Evolutionary conservation across 2,797 vertebrate genomes (phyloP), one percentile per base, ranked within the genome.

Genomic region (Muscicapa comitata): DNA sequence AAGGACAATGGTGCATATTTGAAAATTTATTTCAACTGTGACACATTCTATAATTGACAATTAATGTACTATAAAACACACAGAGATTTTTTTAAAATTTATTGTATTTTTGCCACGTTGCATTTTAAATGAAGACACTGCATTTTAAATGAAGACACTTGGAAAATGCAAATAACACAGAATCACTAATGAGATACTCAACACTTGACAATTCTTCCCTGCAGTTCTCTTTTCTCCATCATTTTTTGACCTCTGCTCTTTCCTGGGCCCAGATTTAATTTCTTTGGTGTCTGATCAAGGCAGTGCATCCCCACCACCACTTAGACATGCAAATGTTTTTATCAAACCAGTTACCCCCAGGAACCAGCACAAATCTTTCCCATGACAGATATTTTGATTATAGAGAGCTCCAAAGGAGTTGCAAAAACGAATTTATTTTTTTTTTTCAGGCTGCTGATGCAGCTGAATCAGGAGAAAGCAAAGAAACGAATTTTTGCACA

Each of bases 11-110:
- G 11, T n/a, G 53, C 40, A 58, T 35, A 63, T 72, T 51, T 54
- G 50, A 59, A 75, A 38, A 58, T 96, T 97, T 96, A 96, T 96
- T 95, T 96, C 61, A 77, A 47, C 10, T 51, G 81, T 40, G 80
- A 53, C 35, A 25, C 0, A 0, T 21, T 10, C 66, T 26, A 4
- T 9, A 85, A 82, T 82, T 76, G 79, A 91, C 42, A 90, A 40
- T 53, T 35, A 35, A 82, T 7, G 11, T 10, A 35, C 72, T 48
- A 62, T 4, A 90, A 96, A 95, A 89, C 33, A 84, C 58, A 62
- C 73, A 51, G 16, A 16, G 11, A 13, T 13, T 43, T 48, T 26
- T 24, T 20, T 13, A 11, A 7, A 21, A 38, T 81, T 82, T 40
- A 13, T 63, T 54, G 45, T 25, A n/a, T 88, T 94, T 93, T 50